Conservation (phyloP, 2,113 vertebrate genomes). For the Perognathus longimembris region DNA sequence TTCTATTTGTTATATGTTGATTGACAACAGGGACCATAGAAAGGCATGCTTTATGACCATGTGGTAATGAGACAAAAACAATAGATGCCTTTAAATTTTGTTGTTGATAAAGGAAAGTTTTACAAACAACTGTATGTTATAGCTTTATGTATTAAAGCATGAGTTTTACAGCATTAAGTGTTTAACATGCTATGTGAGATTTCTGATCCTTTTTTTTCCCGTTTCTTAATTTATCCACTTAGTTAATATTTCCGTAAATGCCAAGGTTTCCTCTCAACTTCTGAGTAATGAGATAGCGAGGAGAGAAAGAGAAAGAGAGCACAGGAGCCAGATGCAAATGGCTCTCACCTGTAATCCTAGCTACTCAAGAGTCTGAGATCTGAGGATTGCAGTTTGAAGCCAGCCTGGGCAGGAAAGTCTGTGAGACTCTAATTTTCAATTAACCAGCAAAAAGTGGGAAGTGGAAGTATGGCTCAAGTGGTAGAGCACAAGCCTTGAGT, state of each 20-base stretch:
- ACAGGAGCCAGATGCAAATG: background rate
- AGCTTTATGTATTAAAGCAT: background rate
- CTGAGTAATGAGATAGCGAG: background rate
- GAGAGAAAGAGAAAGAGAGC: no score
- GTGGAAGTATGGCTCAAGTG: no score
- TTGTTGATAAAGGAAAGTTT: constrained; percentile 14
- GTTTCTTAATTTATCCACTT: background rate
- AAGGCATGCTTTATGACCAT: background rate
- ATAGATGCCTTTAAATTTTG: background rate
- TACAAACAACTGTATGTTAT: background rate
- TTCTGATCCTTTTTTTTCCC: background rate
- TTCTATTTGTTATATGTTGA: background rate
- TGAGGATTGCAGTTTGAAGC: no score
- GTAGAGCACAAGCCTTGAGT: no score
- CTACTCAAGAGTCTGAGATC: no score
- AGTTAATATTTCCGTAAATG: constrained; percentile 3
- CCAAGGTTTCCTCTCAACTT: background rate
- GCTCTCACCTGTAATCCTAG: no score
- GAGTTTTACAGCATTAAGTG: background rate
- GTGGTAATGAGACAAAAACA: background rate
- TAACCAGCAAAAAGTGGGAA: no score
- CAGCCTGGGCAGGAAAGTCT: no score
- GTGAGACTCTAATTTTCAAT: no score
- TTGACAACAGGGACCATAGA: background rate
- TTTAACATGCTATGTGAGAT: background rate